Evolutionary conservation across 2,797 vertebrate genomes (phyloP).

Genomic region (Chrysolophus pictus): DNA sequence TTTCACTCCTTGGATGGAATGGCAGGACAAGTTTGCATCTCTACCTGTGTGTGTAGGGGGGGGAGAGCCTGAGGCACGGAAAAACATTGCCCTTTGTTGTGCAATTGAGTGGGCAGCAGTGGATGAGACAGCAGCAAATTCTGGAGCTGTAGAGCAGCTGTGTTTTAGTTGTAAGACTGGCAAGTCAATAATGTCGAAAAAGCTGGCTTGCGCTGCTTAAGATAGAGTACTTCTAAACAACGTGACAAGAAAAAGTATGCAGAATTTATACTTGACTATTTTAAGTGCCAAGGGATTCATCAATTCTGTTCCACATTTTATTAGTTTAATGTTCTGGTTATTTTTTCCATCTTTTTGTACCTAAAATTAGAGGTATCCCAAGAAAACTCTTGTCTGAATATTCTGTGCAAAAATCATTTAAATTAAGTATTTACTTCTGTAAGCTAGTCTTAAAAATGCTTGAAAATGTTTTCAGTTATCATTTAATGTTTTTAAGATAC

Average conservation of each 20-base stretch:
- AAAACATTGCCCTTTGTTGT: slow-evolving; percentile 1
- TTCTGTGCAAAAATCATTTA: background rate
- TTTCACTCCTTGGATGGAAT: background rate
- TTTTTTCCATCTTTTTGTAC: background rate
- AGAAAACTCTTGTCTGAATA: background rate
- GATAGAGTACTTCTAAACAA: background rate
- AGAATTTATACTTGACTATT: background rate
- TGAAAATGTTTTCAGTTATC: background rate
- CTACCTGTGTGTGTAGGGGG: background rate
- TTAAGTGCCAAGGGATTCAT: background rate
- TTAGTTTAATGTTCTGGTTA: background rate
- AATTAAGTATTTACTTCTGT: background rate
- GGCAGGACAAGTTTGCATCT: background rate
- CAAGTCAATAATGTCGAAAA: background rate
- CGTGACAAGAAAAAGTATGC: background rate
- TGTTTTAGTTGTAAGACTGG: background rate
- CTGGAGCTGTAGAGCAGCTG: background rate
- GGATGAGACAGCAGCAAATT: background rate
- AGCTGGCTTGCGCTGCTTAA: background rate
- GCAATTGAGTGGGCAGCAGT: background rate
- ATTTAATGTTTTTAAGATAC: background rate
- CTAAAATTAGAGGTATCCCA: background rate
- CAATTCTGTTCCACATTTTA: background rate
- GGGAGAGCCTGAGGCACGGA: background rate
- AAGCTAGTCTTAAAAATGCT: background rate